Base-by-base conservation (phyloP, 2,888 invertebrate genomes). In the Lepidochitona cinerea region DNA sequence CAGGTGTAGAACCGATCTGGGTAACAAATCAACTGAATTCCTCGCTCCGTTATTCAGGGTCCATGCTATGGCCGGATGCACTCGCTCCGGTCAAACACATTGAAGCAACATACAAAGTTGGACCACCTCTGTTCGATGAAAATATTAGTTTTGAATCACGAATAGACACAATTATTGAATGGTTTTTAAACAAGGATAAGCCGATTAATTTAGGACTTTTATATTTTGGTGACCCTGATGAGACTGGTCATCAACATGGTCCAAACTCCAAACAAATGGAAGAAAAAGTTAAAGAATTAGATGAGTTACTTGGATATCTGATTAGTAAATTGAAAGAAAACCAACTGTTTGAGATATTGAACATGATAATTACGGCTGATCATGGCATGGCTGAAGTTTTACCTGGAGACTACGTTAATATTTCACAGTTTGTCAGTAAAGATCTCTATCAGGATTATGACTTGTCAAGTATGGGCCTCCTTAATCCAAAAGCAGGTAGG, bases 191-290 rank as follows among this genome's bases (percentile, higher is more conserved):
- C n/a, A 69, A 81, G 32, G 75, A 79, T 29, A 92, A 91, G 68
- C 94, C 94, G 7, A 93, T 94, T 0, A 95, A 95, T 91, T 90
- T 95, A 71, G 93, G 94, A 1, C 91, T 94, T 89, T 71, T 94
- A 53, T 95, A 95, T 83, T 92, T 94, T 82, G 93, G 94, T 80
- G 93, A 94, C 82, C 95, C 95, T 0, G 95, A 95, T 89, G 91
- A 92, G 33, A 78, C 83, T 73, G 93, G 93, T 0, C 95, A 95
- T 88, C 89, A 84, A 0, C 92, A 91, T 83, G 94, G 91, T 52
- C 89, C 90, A 23, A 82, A 86, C 29, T 85, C 86, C 37, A 75
- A 75, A 35, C 83, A 84, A 73, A 80, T 88, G 35, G 72, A 85
- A 7, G 93, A 94, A 79, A 90, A 92, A 71, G 87, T 93, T 5